Evolutionary conservation across 2,888 invertebrate species (phyloP), one percentile per base, ranked within the genome.

Genomic region (Acrobasis suavella): DNA sequence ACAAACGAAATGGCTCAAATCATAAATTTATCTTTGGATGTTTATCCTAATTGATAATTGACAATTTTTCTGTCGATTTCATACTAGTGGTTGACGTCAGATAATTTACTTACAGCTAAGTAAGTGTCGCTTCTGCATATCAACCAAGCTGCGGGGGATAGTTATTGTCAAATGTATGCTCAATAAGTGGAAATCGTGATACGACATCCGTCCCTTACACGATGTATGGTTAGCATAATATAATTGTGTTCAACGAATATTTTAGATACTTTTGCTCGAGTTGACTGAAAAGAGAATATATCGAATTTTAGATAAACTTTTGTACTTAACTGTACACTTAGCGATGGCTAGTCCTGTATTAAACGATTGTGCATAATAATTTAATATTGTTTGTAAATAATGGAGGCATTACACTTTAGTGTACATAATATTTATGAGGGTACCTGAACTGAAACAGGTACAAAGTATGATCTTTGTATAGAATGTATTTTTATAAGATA

Each of bases 331-430:
- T 65, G 66, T 65, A 69, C 68, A 85, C 87, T 90, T 91, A 90
- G 91, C 90, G 82, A 88, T 78, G 89, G 90, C 91, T 92, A 92
- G 91, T 92, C 91, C 84, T 79, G 69, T 77, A 78, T 75, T 82
- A 83, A 83, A 78, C 81, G 84, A 82, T 72, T 89, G 85, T 88
- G 87, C 87, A 87, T 89, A 87, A 87, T 86, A 69, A 69, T 62
- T 69, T 67, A 69, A 67, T 60, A 60, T 61, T 67, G 68, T 56
- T 42, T 71, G 66, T 73, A 68, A 67, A 69, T 68, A 69, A 67
- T 64, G 58, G 66, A 63, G 69, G 69, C 69, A 69, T 67, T 69
- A 69, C 66, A 64, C 65, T 46, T 50, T 66, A 64, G 60, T 69
- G 67, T 73, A 68, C 63, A 63, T 66, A 70, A 73, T 71, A 56